phyloP scores from a whole-genome alignment of 2,888 invertebrate species.

The Dusona sp. region DNA sequence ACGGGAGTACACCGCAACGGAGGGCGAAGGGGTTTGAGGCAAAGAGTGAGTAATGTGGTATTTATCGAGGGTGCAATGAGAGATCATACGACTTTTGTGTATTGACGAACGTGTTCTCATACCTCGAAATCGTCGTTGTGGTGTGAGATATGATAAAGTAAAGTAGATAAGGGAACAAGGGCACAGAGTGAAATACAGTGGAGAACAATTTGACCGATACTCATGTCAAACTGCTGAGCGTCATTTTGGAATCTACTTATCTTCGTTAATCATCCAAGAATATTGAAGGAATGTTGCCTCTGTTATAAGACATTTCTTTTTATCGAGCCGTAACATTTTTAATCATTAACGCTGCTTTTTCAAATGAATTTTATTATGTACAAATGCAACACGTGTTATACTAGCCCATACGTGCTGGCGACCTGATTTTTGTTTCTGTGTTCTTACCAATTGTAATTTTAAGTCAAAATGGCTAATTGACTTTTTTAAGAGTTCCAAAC shows the following conservation, averaged over 20 bases:
- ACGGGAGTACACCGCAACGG: slow-evolving; percentile 5
- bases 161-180: not conserved
- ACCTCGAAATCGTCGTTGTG: not conserved
- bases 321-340: too few relatives aligned
- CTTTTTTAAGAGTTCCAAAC: not conserved
- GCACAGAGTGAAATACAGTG: not conserved
- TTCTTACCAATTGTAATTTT: not conserved
- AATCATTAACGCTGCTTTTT: too few relatives aligned
- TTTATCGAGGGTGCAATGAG: slow-evolving; percentile 59
- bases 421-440: not conserved
- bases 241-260: not conserved
- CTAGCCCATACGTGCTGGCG: too few relatives aligned
- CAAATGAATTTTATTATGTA: too few relatives aligned
- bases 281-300: not conserved
- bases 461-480: not conserved
- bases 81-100: slow-evolving; percentile 54
- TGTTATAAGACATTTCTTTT: too few relatives aligned
- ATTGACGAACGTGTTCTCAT: slow-evolving; percentile 22
- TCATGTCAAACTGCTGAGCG: not conserved
- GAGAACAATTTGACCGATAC: not conserved
- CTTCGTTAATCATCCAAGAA: not conserved
- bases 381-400: too few relatives aligned
- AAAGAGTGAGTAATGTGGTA: slow-evolving; percentile 43
- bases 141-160: slow-evolving; percentile 2
- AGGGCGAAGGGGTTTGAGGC: not conserved